These are phyloP conservation scores for Halocynthia aurantium DNA, from an alignment of 23 tunicate genomes.

Conservation along the genomic window DNA sequence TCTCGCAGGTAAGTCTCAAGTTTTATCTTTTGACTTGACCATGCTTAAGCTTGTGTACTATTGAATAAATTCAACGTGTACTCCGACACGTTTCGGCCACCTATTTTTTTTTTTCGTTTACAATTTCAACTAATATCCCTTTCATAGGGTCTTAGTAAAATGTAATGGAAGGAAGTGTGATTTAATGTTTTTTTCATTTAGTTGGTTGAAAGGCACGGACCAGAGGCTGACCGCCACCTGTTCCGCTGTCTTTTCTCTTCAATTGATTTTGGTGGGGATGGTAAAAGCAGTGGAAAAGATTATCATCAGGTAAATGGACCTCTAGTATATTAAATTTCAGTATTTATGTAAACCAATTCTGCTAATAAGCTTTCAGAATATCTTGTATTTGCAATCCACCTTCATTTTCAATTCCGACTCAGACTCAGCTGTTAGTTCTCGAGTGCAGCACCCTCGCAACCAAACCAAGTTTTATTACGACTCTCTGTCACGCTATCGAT, in stretches of 20 bases:
- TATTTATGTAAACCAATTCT: not conserved
- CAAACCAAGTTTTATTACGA: conserved; percentile 63
- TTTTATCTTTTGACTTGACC: not conserved
- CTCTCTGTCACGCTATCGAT: conserved; percentile 61
- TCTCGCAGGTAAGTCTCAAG: conserved; percentile 41
- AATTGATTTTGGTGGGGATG: conserved; percentile 92
- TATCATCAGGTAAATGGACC: conserved; percentile 53
- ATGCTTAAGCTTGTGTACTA: not conserved
- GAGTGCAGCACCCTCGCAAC: conserved; percentile 48
- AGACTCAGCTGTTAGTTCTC: conserved; percentile 73
- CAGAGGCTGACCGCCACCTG: conserved; percentile 89
- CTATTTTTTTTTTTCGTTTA: not conserved
- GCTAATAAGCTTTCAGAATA: not conserved
- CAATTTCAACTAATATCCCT: not conserved
- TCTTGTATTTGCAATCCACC: not conserved
- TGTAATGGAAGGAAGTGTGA: not conserved
- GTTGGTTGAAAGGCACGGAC: conserved; percentile 75
- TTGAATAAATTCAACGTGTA: not conserved
- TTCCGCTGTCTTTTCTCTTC: conserved; percentile 91
- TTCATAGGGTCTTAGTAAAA: not conserved
- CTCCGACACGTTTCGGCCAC: not conserved
- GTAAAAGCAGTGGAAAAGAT: conserved; percentile 84
- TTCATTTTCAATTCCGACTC: not conserved
- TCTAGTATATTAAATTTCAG: not conserved
- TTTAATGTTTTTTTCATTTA: conserved; percentile 2